Base-by-base conservation (phyloP, 1,140 invertebrate species). In the Ostrea denselamellosa region DNA sequence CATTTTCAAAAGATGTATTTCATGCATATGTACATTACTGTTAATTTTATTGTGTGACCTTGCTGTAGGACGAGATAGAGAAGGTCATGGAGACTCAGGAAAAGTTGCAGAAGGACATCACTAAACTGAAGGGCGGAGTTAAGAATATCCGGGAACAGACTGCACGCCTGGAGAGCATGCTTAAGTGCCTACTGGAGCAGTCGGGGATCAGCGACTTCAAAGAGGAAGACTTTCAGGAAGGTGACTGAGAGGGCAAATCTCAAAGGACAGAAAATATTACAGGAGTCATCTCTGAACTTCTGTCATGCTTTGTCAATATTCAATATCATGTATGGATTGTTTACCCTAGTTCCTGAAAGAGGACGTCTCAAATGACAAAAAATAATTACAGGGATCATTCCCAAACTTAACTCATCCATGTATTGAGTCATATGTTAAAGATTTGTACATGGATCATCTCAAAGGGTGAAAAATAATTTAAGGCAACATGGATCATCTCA, bases 41-140 rank as follows among this genome's bases (percentile, higher is more conserved):
- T 44, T 44, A 44, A 17, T 56, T 3, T 81, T 17, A 28, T 28
- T 25, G 8, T 81, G 25, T 83, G 82, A 53, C 44, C 44, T 83
- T 83, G 44, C n/a, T 83, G 82, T 52, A 94, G 92, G 93, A 94
- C 89, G 92, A 94, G 53, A 92, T 94, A 58, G 91, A 93, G 14
- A 92, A 93, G 54, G 88, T 93, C 3, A 88, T 92, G 85, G 91
- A 93, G 34, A 90, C 89, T 53, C 93, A 95, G 83, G 93, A 95
- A n/a, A 93, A 92, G 34, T 68, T 94, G 0, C 86, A 89, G 53
- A 87, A 89, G 28, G 91, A 92, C 56, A 86, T 93, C n/a, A 91
- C 91, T 56, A 93, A 92, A 25, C 65, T 94, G 87, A 91, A 92
- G 85, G 85, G 83, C 7, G 89, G 90, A 10, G 84, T 93, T 5